A percentile compares a stretch with the other conserved stretches of the same genome.
Conservation (phyloP, 2,888 invertebrate genomes). For the Germaria angustata region DNA sequence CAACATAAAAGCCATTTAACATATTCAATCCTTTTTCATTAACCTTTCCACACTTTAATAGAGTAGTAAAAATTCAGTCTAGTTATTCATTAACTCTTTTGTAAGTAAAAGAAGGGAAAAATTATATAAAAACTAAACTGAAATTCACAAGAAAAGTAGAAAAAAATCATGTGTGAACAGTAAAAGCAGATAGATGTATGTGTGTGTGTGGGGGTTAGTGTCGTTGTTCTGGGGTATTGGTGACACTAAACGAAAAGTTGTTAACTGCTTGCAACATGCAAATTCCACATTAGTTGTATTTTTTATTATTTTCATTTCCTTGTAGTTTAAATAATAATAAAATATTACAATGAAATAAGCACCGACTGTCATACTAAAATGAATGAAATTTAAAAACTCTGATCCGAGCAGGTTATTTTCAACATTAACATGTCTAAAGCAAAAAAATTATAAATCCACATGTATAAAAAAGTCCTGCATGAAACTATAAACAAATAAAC, state of each 20-base stretch:
- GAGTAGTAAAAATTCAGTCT: slow-evolving; percentile 10
- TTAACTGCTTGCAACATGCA: slow-evolving; percentile 67
- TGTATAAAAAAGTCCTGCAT: slow-evolving; percentile 62
- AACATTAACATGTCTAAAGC: slow-evolving; percentile 5
- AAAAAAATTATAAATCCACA: slow-evolving; percentile 14
- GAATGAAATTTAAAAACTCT: slow-evolving; percentile 38
- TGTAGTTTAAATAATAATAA: slow-evolving; percentile 50
- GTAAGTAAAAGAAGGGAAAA: background rate
- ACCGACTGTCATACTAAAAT: slow-evolving; percentile 21
- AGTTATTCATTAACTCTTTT: slow-evolving; percentile 4
- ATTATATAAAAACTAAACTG: background rate
- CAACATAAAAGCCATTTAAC: slow-evolving; percentile 12
- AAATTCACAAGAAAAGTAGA: slow-evolving; percentile 20
- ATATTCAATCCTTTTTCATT: slow-evolving; percentile 41
- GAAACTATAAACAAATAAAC: slow-evolving; percentile 70
- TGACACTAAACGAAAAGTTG: slow-evolving; percentile 66
- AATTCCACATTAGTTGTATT: slow-evolving; percentile 66
- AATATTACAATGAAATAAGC: slow-evolving; percentile 48
- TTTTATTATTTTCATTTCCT: slow-evolving; percentile 2
- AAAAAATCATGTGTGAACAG: slow-evolving; percentile 1
- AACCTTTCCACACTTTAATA: slow-evolving; percentile 48
- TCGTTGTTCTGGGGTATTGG: slow-evolving; percentile 30
- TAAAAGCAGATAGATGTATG: background rate
- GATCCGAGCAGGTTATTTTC: slow-evolving; percentile 28
- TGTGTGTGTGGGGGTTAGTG: background rate